These are phyloP conservation scores for Champsocephalus esox DNA, from an alignment of 2,797 vertebrate species.

Conservation along the genomic window DNA sequence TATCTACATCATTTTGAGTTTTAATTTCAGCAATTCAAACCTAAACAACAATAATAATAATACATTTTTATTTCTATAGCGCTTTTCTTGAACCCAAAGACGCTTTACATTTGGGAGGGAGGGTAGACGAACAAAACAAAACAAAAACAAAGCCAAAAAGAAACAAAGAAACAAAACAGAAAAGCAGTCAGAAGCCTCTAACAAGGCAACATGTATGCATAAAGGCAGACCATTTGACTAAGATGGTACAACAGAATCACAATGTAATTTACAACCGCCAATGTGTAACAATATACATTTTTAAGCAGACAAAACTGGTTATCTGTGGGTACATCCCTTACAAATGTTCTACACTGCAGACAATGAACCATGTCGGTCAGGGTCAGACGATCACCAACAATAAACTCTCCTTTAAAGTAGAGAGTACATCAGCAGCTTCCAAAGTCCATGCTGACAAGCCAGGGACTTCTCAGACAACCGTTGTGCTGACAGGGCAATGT, in stretches of 20 bases:
- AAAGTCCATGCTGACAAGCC: constrained; percentile 66
- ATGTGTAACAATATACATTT: background rate
- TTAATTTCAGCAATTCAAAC: constrained; percentile 7
- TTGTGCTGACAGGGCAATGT: constrained; percentile 71
- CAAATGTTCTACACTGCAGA: background rate
- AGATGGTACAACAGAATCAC: background rate
- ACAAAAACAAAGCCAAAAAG: too few species aligned
- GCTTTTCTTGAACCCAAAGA: too few species aligned
- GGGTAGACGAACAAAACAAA: too few species aligned
- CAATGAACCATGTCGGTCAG: constrained; percentile 8
- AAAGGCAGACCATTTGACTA: background rate
- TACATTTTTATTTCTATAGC: too few species aligned
- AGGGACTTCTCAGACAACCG: constrained; percentile 51
- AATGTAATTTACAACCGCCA: background rate
- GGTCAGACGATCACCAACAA: constrained; percentile 48
- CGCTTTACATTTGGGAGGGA: too few species aligned
- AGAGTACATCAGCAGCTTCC: constrained; percentile 39
- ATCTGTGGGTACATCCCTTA: background rate
- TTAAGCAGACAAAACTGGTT: background rate
- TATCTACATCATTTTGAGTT: background rate
- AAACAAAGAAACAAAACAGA: too few species aligned
- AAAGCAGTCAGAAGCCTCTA: background rate
- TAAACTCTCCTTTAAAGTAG: constrained; percentile 35
- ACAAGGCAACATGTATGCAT: background rate
- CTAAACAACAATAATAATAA: background rate